Evolutionary conservation across 2,113 vertebrate genomes (phyloP), one percentile per base, ranked within the genome.

Genomic region (Gnathonemus longibarbis): DNA sequence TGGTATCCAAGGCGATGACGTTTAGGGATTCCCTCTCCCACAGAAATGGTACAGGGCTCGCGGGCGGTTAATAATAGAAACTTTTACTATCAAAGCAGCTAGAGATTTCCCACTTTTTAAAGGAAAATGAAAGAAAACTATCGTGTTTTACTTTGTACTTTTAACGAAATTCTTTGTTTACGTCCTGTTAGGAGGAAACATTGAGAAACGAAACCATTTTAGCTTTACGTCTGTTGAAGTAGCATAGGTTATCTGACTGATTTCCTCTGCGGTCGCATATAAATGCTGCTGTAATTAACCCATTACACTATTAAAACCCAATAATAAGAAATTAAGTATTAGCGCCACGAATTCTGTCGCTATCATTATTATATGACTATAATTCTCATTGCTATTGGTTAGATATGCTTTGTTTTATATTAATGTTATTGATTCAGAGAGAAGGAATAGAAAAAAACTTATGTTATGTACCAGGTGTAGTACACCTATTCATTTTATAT

Each of bases 1-100:
- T 97, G 97, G 98, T 98, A 96, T 97, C 98, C 97, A 97, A 97
- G 98, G 98, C 97, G 97, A 97, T 97, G 97, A 97, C 97, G 97
- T 97, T 97, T 97, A 98, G 98, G 98, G 98, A 99, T 96, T 99
- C 98, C 98, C 98, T 98, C 96, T 96, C 95, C 96, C 95, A 94
- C 93, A 94, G 95, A 95, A 95, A 95, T 35, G 27, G 77, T 84
- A 91, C 90, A 89, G 93, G 92, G 93, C 93, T 95, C 92, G 91
- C 94, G 91, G 92, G 90, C 94, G 91, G 94, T 94, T 97, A 97
- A 97, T 97, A 97, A 97, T 97, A 98, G 96, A 93, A 94, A 92
- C 91, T 90, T 93, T 95, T 93, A 93, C 93, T 94, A 95, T 94
- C 88, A 93, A 85, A 93, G 91, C 93, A 93, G 92, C 90, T 77